Conservation (phyloP, 2,888 invertebrate species). For the Xanthorhoe spadicearia region DNA sequence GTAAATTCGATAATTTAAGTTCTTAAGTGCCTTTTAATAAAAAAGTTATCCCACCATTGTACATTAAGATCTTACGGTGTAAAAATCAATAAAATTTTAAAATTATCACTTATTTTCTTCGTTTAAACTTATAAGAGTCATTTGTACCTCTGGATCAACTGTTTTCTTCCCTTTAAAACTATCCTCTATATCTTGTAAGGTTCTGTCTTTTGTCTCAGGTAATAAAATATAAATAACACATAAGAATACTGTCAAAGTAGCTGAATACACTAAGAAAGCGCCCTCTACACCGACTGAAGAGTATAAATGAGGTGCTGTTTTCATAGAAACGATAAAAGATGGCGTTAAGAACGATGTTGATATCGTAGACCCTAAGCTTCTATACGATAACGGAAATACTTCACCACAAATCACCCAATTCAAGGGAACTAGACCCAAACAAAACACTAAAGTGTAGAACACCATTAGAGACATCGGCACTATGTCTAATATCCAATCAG, state of each 20-base stretch:
- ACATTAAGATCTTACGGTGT: background rate
- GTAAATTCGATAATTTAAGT: background rate
- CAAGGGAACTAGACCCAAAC: conserved; percentile 75
- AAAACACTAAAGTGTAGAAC: conserved; percentile 73
- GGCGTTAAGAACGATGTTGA: conserved; percentile 78
- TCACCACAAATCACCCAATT: conserved; percentile 82
- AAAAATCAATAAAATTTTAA: conserved; percentile 17
- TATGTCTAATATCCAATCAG: conserved; percentile 64
- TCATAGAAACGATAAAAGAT: conserved; percentile 77
- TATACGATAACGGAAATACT: conserved; percentile 77
- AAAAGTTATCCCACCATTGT: background rate
- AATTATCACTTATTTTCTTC: conserved; percentile 39
- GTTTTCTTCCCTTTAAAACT: conserved; percentile 72
- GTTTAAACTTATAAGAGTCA: conserved; percentile 62
- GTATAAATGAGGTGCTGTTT: conserved; percentile 78
- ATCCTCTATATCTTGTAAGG: conserved; percentile 77
- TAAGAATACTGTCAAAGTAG: conserved; percentile 66
- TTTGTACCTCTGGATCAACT: conserved; percentile 69
- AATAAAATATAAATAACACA: conserved; percentile 67
- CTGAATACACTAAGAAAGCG: conserved; percentile 76
- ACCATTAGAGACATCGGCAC: conserved; percentile 75
- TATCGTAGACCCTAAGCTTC: conserved; percentile 76
- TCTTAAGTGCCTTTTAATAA: background rate
- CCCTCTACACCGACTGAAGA: conserved; percentile 77
- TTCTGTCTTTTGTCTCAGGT: conserved; percentile 78